Evolutionary conservation across 2,113 vertebrate species (phyloP).

Genomic region (Lophura nycthemera): DNA sequence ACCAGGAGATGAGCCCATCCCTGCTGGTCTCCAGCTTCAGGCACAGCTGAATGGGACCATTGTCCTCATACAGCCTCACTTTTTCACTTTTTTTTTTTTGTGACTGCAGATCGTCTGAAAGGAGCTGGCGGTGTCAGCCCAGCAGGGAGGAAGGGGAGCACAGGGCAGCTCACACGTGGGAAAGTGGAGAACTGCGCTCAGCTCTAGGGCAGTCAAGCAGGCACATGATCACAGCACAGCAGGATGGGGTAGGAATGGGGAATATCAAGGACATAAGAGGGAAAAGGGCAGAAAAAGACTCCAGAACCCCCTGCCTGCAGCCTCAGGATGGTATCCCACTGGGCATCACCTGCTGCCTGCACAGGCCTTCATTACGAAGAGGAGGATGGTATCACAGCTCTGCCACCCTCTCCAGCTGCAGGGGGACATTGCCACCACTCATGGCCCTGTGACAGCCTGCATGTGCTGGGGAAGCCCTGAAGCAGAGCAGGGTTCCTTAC

Average conservation of each 20-base stretch:
- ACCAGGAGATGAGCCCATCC: not conserved
- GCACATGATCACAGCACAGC: not conserved
- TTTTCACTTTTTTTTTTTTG: not conserved
- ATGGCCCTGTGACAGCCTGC: not conserved
- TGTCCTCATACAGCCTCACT: not conserved
- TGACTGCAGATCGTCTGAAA: not conserved
- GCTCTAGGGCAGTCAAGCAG: rapidly evolving
- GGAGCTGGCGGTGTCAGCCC: rapidly evolving
- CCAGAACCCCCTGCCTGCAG: not conserved
- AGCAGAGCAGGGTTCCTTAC: not conserved
- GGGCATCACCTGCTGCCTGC: not conserved
- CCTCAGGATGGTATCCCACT: not conserved
- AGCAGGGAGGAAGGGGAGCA: not conserved
- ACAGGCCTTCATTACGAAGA: not conserved
- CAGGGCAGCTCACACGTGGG: not conserved
- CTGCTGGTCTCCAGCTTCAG: not conserved
- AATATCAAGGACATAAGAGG: not conserved
- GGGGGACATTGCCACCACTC: not conserved
- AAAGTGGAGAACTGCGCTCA: not conserved
- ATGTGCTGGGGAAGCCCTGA: rapidly evolving
- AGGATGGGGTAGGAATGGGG: not conserved
- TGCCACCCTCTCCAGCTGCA: not conserved
- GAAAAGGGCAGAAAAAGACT: not conserved
- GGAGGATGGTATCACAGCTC: not conserved
- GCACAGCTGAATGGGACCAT: not conserved